phyloP scores from a whole-genome alignment of 2,888 invertebrate genomes.

The Pharmacophagus antenor region DNA sequence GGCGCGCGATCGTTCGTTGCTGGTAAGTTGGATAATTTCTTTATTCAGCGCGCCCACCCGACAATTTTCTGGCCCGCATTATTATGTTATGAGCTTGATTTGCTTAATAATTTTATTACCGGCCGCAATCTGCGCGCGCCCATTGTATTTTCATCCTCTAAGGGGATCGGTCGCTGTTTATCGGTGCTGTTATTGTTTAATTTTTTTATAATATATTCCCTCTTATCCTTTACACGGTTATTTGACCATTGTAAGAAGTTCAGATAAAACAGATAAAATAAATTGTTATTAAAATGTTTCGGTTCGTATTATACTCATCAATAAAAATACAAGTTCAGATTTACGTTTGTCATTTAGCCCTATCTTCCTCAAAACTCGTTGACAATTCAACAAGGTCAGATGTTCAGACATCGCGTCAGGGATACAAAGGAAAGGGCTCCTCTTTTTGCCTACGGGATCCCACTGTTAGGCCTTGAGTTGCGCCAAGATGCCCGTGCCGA shows the following conservation, averaged over 20 bases:
- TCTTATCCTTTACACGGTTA: too few species aligned
- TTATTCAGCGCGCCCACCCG: conserved; percentile 73
- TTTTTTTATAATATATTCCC: neutral
- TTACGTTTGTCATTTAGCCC: conserved; percentile 22
- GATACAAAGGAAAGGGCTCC: conserved; percentile 45
- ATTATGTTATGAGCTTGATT: conserved; percentile 80
- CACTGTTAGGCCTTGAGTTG: conserved; percentile 63
- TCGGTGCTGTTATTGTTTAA: conserved; percentile 17
- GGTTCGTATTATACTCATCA: too few species aligned
- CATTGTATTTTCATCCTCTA: conserved; percentile 43
- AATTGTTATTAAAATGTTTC: too few species aligned
- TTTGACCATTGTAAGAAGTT: too few species aligned
- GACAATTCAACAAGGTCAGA: conserved; percentile 45
- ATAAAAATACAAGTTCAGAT: neutral
- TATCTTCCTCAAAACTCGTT: conserved; percentile 41
- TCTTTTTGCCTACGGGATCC: conserved; percentile 60
- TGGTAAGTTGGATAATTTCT: conserved; percentile 78
- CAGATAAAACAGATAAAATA: too few species aligned
- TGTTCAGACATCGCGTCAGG: conserved; percentile 64
- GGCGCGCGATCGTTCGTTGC: conserved; percentile 66
- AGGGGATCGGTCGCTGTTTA: conserved; percentile 41
- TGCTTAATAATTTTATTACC: conserved; percentile 81
- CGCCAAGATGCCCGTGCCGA: conserved; percentile 52
- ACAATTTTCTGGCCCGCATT: conserved; percentile 77
- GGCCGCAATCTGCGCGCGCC: conserved; percentile 55